Conservation (phyloP, 2,797 vertebrate species). For the Chelonia mydas region DNA sequence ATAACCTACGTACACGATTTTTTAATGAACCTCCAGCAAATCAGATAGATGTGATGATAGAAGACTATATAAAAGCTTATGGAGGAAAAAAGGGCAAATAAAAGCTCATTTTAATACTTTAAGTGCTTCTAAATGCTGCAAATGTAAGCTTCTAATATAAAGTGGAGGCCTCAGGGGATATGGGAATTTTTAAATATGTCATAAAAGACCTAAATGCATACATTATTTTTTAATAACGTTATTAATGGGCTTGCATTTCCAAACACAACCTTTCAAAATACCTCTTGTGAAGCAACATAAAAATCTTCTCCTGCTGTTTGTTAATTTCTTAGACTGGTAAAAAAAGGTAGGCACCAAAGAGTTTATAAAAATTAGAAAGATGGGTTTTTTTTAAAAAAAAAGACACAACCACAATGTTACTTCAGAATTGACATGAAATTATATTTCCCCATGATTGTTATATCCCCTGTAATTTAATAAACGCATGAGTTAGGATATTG, state of each 20-base stretch:
- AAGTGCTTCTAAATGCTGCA: background rate
- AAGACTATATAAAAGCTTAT: background rate
- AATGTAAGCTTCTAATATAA: background rate
- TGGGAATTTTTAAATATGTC: background rate
- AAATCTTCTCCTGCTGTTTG: background rate
- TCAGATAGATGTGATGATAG: background rate
- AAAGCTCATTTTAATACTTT: background rate
- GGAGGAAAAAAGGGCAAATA: background rate
- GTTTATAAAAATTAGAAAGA: accelerated
- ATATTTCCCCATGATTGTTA: background rate
- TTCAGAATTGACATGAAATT: background rate
- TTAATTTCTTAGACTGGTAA: background rate
- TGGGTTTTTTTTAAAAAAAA: background rate
- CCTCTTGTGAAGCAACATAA: background rate
- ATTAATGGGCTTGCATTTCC: background rate
- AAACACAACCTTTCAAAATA: background rate
- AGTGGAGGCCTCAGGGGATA: background rate
- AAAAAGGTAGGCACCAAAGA: background rate
- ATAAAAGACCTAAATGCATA: background rate
- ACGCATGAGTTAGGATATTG: background rate
- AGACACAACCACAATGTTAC: too few species aligned
- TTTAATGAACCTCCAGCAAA: background rate
- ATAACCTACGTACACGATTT: background rate
- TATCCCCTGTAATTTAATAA: background rate
- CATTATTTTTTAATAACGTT: background rate